Conservation (phyloP, 2,888 invertebrate genomes). For the Fragum whitleyi region DNA sequence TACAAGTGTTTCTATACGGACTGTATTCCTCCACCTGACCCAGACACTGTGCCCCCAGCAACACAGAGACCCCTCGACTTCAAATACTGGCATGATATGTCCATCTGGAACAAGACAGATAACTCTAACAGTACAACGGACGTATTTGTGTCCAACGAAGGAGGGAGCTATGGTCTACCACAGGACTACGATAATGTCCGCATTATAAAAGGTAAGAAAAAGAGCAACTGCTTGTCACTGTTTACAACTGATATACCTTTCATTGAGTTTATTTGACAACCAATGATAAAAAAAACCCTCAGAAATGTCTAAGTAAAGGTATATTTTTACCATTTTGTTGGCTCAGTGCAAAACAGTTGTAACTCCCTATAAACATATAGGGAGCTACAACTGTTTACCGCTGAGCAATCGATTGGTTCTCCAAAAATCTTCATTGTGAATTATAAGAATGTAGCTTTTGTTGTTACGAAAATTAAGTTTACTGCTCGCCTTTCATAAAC, state of each 20-base stretch:
- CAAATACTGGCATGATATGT: conserved; percentile 65
- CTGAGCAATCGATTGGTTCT: no score
- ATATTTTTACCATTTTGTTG: no score
- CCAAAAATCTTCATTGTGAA: no score
- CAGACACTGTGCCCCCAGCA: conserved; percentile 64
- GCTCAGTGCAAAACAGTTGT: no score
- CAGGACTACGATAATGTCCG: conserved; percentile 67
- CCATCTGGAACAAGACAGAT: conserved; percentile 62
- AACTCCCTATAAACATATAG: no score
- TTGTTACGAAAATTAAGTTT: no score
- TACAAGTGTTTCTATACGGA: conserved; percentile 75
- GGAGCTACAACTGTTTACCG: no score
- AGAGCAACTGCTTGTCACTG: not conserved
- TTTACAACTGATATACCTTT: not conserved
- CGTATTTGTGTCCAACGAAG: conserved; percentile 64
- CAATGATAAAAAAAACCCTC: no score
- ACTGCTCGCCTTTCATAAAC: no score
- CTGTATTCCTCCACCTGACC: conserved; percentile 78
- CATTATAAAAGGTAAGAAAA: conserved; percentile 57
- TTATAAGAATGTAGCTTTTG: no score
- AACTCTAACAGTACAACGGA: conserved; percentile 20
- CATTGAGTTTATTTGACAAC: no score
- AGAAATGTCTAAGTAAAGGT: no score
- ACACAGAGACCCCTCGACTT: conserved; percentile 50
- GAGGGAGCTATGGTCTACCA: conserved; percentile 66